A percentile compares a stretch with the other conserved stretches of the same genome.
These are phyloP conservation scores for Oedothorax gibbosus DNA, from an alignment of 1,140 invertebrate genomes.

Conservation along the genomic window DNA sequence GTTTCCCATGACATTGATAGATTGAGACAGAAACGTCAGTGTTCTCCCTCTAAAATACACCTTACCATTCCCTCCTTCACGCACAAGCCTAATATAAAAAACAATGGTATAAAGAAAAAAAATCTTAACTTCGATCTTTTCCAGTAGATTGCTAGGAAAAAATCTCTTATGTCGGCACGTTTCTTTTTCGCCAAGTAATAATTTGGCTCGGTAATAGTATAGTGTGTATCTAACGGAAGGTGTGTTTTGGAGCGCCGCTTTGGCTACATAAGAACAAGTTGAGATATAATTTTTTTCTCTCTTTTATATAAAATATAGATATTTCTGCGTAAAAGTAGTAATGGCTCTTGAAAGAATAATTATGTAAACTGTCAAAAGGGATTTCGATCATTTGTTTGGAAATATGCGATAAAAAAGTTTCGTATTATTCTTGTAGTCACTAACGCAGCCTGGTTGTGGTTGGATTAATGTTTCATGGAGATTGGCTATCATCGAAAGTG, in stretches of 20 bases:
- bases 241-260: slow-evolving; percentile 26
- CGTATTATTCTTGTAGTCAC: too few relatives aligned
- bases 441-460: too few relatives aligned
- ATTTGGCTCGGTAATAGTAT: slow-evolving; percentile 33
- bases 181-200: not conserved
- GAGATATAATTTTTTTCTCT: not conserved
- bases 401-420: too few relatives aligned
- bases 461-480: too few relatives aligned
- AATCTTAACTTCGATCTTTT: not conserved
- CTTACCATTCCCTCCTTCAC: not conserved
- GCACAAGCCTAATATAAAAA: not conserved
- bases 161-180: slow-evolving; percentile 2
- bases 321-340: not conserved
- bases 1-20: slow-evolving; percentile 50
- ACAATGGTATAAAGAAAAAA: too few relatives aligned
- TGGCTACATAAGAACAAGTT: not conserved
- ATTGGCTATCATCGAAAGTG: too few relatives aligned
- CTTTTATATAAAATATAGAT: too few relatives aligned
- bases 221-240: slow-evolving; percentile 29
- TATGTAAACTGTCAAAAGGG: slow-evolving; percentile 31
- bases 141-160: not conserved
- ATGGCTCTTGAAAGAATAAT: slow-evolving; percentile 29
- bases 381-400: slow-evolving; percentile 2
- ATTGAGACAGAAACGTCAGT: slow-evolving; percentile 52
- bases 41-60: slow-evolving; percentile 27